Base-by-base conservation (phyloP, 1,140 invertebrate genomes). In the Stegodyphus dumicola region DNA sequence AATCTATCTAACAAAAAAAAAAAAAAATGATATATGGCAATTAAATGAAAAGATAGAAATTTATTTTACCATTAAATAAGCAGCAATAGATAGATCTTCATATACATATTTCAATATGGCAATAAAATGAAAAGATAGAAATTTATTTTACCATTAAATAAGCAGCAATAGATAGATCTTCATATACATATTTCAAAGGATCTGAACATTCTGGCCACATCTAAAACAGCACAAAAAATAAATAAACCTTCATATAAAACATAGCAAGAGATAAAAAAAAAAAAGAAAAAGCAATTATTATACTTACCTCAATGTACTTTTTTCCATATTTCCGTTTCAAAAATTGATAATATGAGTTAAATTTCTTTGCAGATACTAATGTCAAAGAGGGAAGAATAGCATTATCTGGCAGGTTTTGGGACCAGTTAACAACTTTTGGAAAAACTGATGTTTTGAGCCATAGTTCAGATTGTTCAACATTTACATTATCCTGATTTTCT, bases 31-130 rank as follows among this genome's bases (percentile, higher is more conserved):
- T n/a, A n/a, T n/a, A n/a, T n/a, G n/a, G 33, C 33, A 33, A 60
- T 60, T 2, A 60, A 60, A 2, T 2, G n/a, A 7, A 9, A 67
- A 67, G n/a, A 67, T 1, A 2, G 6, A 67, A 11, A 83, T 10
- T 49, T 64, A 6, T 48, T 87, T 89, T 56, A 96, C 91, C 52
- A 98, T 91, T 17, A 99, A 91, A 90, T 99, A 99, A 4, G 95
- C 92, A 15, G 97, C 96, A 89, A 99, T 99, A 7, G 96, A 96
- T 84, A 99, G 92, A 90, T 99, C 98, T 93, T 99, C 98, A 92
- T 95, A 97, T 7, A 99, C 95, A 93, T 96, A 98, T 91, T 99
- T 99, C 64, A 93, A 89, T n/a, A n/a, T n/a, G n/a, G 33, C 33
- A 33, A 60, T 60, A 60, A 60, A 60, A 2, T 2, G n/a, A 7